These are phyloP conservation scores for Axinella damicornis DNA, from an alignment of 37 sponge, comb jelly and placozoan genomes.

Conservation along the genomic window DNA sequence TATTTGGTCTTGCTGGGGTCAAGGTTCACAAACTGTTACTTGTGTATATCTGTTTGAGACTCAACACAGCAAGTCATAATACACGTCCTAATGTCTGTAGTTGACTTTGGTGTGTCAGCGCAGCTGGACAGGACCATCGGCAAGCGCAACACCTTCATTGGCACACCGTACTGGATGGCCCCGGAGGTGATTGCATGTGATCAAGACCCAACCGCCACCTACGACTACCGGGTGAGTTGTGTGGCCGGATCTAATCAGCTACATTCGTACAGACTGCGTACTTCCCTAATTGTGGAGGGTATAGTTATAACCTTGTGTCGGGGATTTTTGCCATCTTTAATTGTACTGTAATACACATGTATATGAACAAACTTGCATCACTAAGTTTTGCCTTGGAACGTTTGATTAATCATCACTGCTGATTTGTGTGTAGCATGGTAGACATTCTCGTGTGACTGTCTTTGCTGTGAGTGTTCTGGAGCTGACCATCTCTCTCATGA, in stretches of 20 bases:
- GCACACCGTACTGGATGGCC: slow-evolving; percentile 99
- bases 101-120: slow-evolving; percentile 99
- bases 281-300: too few relatives aligned
- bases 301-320: too few relatives aligned
- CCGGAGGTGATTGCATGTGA: slow-evolving; percentile 99
- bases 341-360: too few relatives aligned
- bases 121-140: slow-evolving; percentile 97
- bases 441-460: background rate
- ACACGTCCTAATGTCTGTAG: too few relatives aligned
- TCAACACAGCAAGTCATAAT: too few relatives aligned
- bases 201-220: slow-evolving; percentile 94
- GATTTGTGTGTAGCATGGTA: background rate
- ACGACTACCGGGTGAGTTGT: slow-evolving; percentile 89
- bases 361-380: too few relatives aligned
- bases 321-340: too few relatives aligned
- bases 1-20: too few relatives aligned
- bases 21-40: too few relatives aligned
- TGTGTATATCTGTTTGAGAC: background rate
- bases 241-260: background rate
- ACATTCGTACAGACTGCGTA: too few relatives aligned
- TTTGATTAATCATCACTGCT: background rate
- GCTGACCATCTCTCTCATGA: background rate
- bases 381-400: too few relatives aligned
- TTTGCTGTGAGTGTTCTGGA: too few relatives aligned
- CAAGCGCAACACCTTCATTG: slow-evolving; percentile 98